phyloP scores from a whole-genome alignment of 1,140 invertebrate species.

The Ceratitis capitata region DNA sequence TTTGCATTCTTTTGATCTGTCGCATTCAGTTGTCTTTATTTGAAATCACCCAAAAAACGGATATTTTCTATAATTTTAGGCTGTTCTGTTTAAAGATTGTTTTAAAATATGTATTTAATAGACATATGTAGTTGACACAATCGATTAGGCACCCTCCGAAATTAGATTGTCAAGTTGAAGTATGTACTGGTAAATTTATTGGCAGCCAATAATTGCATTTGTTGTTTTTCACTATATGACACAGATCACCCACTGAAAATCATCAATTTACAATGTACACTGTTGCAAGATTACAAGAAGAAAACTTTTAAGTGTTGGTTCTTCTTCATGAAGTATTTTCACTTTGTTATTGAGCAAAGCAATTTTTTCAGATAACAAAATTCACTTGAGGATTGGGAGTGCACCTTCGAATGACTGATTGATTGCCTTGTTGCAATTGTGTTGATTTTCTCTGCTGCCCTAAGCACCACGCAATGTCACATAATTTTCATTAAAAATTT shows the following conservation, averaged over 20 bases:
- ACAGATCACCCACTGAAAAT: not conserved
- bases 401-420: not conserved
- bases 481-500: not conserved
- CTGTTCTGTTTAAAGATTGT: no score
- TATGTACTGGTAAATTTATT: not conserved
- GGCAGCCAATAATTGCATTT: not conserved
- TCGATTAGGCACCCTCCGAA: not conserved
- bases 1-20: not conserved
- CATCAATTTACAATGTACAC: not conserved
- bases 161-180: not conserved
- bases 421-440: not conserved
- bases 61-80: no score
- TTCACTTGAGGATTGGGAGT: not conserved
- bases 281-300: not conserved
- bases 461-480: not conserved
- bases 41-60: no score
- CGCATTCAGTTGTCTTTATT: not conserved
- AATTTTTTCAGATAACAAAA: not conserved
- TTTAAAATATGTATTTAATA: no score
- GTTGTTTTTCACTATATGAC: slow-evolving; percentile 11
- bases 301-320: not conserved
- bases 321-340: no score
- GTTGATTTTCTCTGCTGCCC: not conserved
- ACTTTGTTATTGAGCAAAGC: not conserved
- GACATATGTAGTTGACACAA: not conserved